Evolutionary conservation across 2,797 vertebrate species (phyloP).

Genomic region (Yasuhikotakia modesta): DNA sequence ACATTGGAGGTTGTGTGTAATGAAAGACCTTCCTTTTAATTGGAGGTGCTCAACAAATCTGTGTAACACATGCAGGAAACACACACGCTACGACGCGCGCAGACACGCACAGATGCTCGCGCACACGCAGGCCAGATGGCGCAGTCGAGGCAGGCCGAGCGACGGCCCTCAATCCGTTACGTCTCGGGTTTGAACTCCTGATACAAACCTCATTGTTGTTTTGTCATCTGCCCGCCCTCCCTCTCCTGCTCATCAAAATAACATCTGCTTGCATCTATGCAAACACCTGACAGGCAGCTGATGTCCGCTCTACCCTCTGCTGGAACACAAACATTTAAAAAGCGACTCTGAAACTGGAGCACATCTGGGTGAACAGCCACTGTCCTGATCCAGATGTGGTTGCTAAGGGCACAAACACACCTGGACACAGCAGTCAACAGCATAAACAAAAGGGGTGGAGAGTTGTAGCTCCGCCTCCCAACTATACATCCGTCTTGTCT

Average conservation of each 20-base stretch:
- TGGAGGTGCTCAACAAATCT: slow-evolving; percentile 36
- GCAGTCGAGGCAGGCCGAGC: slow-evolving; percentile 51
- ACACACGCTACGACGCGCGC: slow-evolving; percentile 26
- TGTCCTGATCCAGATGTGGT: slow-evolving; percentile 75
- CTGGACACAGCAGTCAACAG: slow-evolving; percentile 71
- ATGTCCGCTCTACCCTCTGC: slow-evolving; percentile 57
- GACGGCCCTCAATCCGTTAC: slow-evolving; percentile 31
- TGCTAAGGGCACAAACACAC: no score
- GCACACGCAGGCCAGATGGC: slow-evolving; percentile 63
- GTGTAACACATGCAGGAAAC: slow-evolving; percentile 40
- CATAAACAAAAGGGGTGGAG: slow-evolving; percentile 45
- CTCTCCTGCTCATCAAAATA: slow-evolving; percentile 75
- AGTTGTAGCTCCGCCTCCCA: not conserved
- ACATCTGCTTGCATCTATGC: slow-evolving; percentile 78
- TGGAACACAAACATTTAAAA: slow-evolving; percentile 56
- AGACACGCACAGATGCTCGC: slow-evolving; percentile 55
- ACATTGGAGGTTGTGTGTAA: no score
- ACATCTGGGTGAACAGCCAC: slow-evolving; percentile 74
- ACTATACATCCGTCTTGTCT: not conserved
- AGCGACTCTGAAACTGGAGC: slow-evolving; percentile 56
- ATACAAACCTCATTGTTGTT: slow-evolving; percentile 52
- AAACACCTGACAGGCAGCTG: slow-evolving; percentile 79
- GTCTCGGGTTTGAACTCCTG: slow-evolving; percentile 48
- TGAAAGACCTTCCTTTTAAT: no score
- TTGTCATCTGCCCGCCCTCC: slow-evolving; percentile 53